phyloP scores from a whole-genome alignment of 2,797 vertebrate species.

The Pseudochromis fuscus region DNA sequence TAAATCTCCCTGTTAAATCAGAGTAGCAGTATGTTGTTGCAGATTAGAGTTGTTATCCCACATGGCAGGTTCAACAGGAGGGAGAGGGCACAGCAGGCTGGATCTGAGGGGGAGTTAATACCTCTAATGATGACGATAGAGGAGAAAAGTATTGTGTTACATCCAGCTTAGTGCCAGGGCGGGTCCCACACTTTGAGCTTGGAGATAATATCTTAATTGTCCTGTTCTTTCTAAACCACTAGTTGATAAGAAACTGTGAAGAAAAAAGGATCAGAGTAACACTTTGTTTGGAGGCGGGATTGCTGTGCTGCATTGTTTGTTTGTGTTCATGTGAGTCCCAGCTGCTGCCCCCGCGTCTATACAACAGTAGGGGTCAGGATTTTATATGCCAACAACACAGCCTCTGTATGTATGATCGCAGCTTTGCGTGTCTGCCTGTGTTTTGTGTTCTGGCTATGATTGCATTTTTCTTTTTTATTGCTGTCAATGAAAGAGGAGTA shows the following conservation, averaged over 20 bases:
- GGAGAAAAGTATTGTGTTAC: slow-evolving; percentile 44
- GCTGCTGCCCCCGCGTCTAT: slow-evolving; percentile 32
- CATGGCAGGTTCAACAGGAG: slow-evolving; percentile 62
- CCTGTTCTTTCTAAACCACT: slow-evolving; percentile 11
- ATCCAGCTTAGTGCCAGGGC: slow-evolving; percentile 29
- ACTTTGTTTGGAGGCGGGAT: neutral
- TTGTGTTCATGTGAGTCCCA: slow-evolving; percentile 23
- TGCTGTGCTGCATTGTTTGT: slow-evolving; percentile 14
- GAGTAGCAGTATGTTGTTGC: slow-evolving; percentile 62
- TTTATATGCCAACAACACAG: slow-evolving; percentile 66
- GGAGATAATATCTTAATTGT: slow-evolving; percentile 45
- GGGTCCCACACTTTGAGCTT: slow-evolving; percentile 12
- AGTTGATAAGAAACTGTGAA: slow-evolving; percentile 1
- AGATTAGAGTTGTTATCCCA: slow-evolving; percentile 73
- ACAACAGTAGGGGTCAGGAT: slow-evolving; percentile 86
- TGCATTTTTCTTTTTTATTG: too few relatives aligned
- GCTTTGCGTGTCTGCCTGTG: slow-evolving; percentile 6
- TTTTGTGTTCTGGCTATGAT: slow-evolving; percentile 29
- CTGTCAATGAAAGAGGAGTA: slow-evolving; percentile 30
- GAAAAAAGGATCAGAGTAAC: slow-evolving; percentile 6
- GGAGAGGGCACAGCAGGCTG: slow-evolving; percentile 44
- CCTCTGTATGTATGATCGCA: slow-evolving; percentile 22
- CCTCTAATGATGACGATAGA: slow-evolving; percentile 60
- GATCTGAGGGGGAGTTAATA: slow-evolving; percentile 51
- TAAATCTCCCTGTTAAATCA: slow-evolving; percentile 58